Conservation (phyloP, 1,140 invertebrate genomes). For the Ephestia elutella region DNA sequence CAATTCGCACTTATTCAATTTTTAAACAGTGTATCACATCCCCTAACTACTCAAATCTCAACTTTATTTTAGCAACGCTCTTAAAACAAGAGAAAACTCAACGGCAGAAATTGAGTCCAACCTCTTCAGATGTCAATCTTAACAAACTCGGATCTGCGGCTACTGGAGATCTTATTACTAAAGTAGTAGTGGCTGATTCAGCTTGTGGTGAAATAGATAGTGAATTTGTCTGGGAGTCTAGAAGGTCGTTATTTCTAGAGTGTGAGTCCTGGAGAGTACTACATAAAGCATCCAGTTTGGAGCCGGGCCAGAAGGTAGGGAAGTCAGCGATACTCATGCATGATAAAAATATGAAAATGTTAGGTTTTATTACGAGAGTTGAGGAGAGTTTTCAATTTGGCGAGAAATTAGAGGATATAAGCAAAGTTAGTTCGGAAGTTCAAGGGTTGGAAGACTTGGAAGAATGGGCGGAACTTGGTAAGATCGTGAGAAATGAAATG, state of each 20-base stretch:
- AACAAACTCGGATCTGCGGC: background rate
- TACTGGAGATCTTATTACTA: constrained; percentile 2
- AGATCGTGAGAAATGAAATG: background rate
- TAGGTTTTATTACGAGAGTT: constrained; percentile 17
- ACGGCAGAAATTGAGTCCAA: constrained; percentile 7
- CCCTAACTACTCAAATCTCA: background rate
- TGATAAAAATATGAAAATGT: constrained; percentile 16
- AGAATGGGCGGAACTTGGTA: background rate
- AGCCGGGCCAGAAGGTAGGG: constrained; percentile 12
- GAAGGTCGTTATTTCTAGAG: constrained; percentile 19
- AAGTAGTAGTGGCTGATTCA: background rate
- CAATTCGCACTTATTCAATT: constrained; percentile 28
- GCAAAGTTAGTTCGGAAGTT: background rate
- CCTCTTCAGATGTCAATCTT: constrained; percentile 6
- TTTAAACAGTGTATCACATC: constrained; percentile 17
- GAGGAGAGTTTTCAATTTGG: constrained; percentile 15
- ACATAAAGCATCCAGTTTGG: constrained; percentile 20
- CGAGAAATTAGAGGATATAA: constrained; percentile 16
- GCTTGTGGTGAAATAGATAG: constrained; percentile 1
- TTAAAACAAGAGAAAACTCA: constrained; percentile 11
- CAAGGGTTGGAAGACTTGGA: background rate
- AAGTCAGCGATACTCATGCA: constrained; percentile 9
- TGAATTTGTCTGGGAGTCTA: constrained; percentile 6
- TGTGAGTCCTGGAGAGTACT: constrained; percentile 16
- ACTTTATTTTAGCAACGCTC: constrained; percentile 3